phyloP scores from a whole-genome alignment of 2,797 vertebrate genomes.

The Gastrophryne carolinensis region DNA sequence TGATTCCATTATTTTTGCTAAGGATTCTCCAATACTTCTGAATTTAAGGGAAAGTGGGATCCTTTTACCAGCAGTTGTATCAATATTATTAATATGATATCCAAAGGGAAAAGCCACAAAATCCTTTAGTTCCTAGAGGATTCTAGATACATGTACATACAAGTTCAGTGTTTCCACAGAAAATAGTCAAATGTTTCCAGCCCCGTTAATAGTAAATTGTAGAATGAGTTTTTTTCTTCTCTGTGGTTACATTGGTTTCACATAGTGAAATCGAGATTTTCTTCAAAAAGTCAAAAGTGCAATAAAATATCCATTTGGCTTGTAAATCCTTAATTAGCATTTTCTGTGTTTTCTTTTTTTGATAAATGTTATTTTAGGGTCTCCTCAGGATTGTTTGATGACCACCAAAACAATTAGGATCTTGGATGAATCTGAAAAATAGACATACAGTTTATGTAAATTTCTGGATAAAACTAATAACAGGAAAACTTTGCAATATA shows the following conservation, averaged over 20 bases:
- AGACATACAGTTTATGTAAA: constrained; percentile 56
- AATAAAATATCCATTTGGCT: constrained; percentile 89
- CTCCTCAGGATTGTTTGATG: constrained; percentile 60
- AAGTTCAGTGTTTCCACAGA: constrained; percentile 55
- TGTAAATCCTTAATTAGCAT: constrained; percentile 77
- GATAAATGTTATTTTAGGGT: constrained; percentile 68
- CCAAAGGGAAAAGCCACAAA: constrained; percentile 23
- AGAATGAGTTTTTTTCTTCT: constrained; percentile 42
- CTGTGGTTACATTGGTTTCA: constrained; percentile 56
- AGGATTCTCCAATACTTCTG: constrained; percentile 55
- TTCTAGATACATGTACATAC: constrained; percentile 68
- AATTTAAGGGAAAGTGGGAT: constrained; percentile 58
- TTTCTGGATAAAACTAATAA: neutral
- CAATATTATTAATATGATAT: constrained; percentile 54
- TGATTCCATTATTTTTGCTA: constrained; percentile 51
- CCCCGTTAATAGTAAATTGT: constrained; percentile 53
- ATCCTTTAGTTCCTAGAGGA: constrained; percentile 59
- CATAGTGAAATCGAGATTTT: constrained; percentile 64
- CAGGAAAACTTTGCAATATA: neutral
- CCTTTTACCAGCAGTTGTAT: constrained; percentile 59
- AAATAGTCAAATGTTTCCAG: constrained; percentile 57
- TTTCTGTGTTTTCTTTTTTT: neutral
- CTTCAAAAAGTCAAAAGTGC: constrained; percentile 69
- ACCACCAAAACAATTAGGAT: constrained; percentile 75
- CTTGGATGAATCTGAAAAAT: constrained; percentile 94